Evolutionary conservation across 2,888 invertebrate species (phyloP), one percentile per base, ranked within the genome.

Genomic region (Ommatoiulus sabulosus): DNA sequence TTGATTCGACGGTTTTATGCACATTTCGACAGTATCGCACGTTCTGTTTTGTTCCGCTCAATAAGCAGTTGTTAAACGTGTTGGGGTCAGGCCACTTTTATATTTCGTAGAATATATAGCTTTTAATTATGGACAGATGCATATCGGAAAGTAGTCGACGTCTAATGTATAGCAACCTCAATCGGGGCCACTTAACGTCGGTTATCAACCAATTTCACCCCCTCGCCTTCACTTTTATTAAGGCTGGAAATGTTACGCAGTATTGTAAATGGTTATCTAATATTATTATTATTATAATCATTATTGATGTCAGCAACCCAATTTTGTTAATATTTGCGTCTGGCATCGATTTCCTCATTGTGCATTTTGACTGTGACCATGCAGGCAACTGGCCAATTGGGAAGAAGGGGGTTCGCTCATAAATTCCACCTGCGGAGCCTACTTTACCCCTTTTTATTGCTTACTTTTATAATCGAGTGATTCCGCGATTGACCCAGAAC

Each of bases 251-350:
- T 52, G 52, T 52, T 52, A 52, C 52, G 52, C 52, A 15, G 52
- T 52, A 52, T 52, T 52, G 52, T 52, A 52, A 52, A 52, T 52
- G 52, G 52, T 52, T 52, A 52, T 52, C 52, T 52, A 52, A 52
- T 52, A 52, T 52, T 15, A 52, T 52, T 15, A 52, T 52, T 52
- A 46, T 46, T 35, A 35, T 35, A 35, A 35, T 35, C 7, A 10
- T 46, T 46, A 52, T 52, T 52, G 52, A 52, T 52, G 52, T 17
- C 52, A 52, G 52, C 52, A 52, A 52, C 52, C 52, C 52, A 52
- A 52, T 52, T 52, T 52, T 52, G 52, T 15, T 52, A 52, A 6
- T 52, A 15, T 52, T 52, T 52, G 4, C 15, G 52, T 15, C 15
- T 52, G 52, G 52, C 52, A 52, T 52, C 52, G 52, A 52, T 52